These are phyloP conservation scores for Polyploca ridens DNA, from an alignment of 2,888 invertebrate genomes.

Conservation along the genomic window DNA sequence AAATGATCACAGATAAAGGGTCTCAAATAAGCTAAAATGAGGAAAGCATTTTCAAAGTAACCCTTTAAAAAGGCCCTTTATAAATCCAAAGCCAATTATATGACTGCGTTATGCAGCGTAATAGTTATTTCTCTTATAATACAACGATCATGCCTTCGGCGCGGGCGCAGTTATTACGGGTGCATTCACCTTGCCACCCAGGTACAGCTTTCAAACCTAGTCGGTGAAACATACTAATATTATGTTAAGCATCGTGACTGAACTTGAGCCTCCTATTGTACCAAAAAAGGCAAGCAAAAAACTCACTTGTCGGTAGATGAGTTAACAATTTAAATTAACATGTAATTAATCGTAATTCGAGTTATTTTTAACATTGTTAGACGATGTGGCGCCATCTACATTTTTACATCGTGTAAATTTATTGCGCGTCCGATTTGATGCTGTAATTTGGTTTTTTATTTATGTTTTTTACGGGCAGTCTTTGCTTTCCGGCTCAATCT, in stretches of 20 bases:
- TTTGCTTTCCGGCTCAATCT: background rate
- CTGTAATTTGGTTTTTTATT: background rate
- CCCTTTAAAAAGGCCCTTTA: too few species aligned
- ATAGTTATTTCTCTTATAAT: background rate
- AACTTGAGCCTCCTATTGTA: background rate
- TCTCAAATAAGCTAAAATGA: too few species aligned
- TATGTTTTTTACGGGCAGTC: background rate
- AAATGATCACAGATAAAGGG: too few species aligned
- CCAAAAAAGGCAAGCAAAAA: background rate
- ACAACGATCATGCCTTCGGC: background rate
- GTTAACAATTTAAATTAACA: background rate
- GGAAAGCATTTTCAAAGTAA: too few species aligned
- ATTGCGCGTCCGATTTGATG: background rate
- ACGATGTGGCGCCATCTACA: background rate
- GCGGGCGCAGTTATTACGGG: conserved; percentile 13
- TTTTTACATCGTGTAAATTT: background rate
- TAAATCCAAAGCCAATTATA: background rate
- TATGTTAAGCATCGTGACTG: background rate
- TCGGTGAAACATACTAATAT: background rate
- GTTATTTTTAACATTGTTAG: conserved; percentile 7
- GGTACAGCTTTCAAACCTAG: conserved; percentile 16
- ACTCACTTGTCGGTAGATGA: background rate
- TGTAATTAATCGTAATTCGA: background rate
- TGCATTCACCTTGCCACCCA: conserved; percentile 38
- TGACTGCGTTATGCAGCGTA: background rate